Percentiles rank a stretch among this genome's conserved stretches.
Evolutionary conservation across 2,113 vertebrate species (phyloP).

Genomic region (Cercopithecus mona): DNA sequence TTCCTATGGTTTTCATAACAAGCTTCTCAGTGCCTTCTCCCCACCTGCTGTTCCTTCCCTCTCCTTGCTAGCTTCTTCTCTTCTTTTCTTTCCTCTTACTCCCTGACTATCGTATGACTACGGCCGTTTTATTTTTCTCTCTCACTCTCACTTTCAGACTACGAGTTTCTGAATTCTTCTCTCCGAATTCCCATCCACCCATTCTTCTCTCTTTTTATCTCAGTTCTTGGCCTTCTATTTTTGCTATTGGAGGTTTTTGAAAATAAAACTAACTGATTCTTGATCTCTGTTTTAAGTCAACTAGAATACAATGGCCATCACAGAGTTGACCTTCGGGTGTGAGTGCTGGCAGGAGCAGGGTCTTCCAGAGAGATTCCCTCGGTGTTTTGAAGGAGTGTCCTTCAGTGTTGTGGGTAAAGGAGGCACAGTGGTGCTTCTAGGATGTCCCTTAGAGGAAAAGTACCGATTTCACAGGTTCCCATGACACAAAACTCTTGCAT

Average conservation of each 20-base stretch:
- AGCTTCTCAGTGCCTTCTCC: rapidly evolving
- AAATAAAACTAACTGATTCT: not conserved
- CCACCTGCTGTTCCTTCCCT: too few species aligned
- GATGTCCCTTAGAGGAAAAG: not conserved
- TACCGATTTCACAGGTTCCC: not conserved
- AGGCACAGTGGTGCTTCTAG: not conserved
- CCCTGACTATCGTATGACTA: not conserved
- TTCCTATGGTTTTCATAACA: not conserved
- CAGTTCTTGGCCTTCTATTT: not conserved
- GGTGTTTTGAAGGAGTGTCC: not conserved
- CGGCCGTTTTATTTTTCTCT: not conserved
- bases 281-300: not conserved
- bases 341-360: not conserved
- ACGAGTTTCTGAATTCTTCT: not conserved
- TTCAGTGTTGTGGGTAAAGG: not conserved
- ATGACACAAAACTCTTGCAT: not conserved
- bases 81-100: not conserved
- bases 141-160: not conserved
- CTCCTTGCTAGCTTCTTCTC: not conserved
- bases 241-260: not conserved
- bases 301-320: not conserved
- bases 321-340: not conserved
- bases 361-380: not conserved
- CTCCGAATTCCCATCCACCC: not conserved
- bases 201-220: not conserved